A percentile compares a stretch with the other conserved stretches of the same genome.
Conservation (phyloP, 2,888 invertebrate genomes). For the Malachius bipustulatus region DNA sequence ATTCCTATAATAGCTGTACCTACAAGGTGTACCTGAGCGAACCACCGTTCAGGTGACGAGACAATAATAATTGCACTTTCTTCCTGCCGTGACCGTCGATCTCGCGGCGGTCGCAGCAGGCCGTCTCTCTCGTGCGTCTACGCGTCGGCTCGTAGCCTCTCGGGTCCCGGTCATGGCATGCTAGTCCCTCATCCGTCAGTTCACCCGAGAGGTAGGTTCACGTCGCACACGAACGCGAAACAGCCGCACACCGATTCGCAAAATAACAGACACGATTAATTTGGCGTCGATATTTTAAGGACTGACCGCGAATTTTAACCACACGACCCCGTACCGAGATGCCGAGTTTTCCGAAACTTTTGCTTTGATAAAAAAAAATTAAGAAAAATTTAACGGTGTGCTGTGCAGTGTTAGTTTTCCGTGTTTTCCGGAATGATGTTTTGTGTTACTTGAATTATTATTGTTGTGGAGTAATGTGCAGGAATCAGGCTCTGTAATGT, state of each 20-base stretch:
- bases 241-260: slow-evolving; percentile 17
- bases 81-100: slow-evolving; percentile 12
- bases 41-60: slow-evolving; percentile 17
- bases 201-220: too few species aligned
- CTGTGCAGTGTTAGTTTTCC: slow-evolving; percentile 1
- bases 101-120: neutral
- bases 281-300: slow-evolving; percentile 14
- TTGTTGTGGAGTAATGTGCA: neutral
- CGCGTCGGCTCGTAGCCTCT: slow-evolving; percentile 22
- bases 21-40: too few species aligned
- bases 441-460: slow-evolving; percentile 6
- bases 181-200: slow-evolving; percentile 29
- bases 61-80: slow-evolving; percentile 22
- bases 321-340: slow-evolving; percentile 17
- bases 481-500: slow-evolving; percentile 22
- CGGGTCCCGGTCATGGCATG: slow-evolving; percentile 31
- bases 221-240: too few species aligned
- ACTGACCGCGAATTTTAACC: slow-evolving; percentile 19
- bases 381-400: too few species aligned
- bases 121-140: slow-evolving; percentile 9
- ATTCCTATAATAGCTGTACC: too few species aligned
- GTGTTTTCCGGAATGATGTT: slow-evolving; percentile 5
- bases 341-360: slow-evolving; percentile 10
- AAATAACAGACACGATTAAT: too few species aligned
- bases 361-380: too few species aligned